phyloP scores from a whole-genome alignment of 2,113 vertebrate species.

The Cepphus grylle region DNA sequence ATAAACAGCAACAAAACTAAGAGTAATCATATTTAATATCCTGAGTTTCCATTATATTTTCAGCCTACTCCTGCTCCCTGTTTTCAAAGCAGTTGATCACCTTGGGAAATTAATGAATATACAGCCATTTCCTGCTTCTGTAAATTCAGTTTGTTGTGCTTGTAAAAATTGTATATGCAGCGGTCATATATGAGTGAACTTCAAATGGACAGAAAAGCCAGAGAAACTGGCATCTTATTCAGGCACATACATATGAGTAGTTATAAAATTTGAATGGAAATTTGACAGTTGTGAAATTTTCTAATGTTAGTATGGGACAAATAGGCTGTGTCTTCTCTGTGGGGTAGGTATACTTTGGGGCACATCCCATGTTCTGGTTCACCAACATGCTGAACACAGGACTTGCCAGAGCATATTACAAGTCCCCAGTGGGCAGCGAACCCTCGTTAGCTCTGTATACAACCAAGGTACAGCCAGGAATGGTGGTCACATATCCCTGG shows the following conservation, averaged over 20 bases:
- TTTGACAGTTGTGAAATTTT: not conserved
- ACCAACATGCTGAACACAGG: not conserved
- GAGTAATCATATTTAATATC: not conserved
- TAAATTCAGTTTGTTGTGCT: not conserved
- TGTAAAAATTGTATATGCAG: not conserved
- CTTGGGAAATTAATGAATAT: not conserved
- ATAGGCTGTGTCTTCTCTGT: not conserved
- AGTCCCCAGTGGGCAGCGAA: rapidly evolving
- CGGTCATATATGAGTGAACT: not conserved
- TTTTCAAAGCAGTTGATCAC: not conserved
- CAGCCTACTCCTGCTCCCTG: not conserved
- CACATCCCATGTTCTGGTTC: not conserved
- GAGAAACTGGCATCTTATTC: not conserved
- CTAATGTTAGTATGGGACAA: not conserved
- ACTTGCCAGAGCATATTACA: not conserved
- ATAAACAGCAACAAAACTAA: not conserved
- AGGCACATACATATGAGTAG: not conserved
- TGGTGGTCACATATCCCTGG: not conserved
- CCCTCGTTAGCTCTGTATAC: not conserved
- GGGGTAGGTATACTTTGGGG: not conserved
- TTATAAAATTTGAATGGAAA: not conserved
- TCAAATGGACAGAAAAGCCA: not conserved
- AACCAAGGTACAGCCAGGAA: not conserved
- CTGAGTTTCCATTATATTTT: not conserved
- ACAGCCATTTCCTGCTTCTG: not conserved